Conservation (phyloP, 1,140 invertebrate species). For the Meloidogyne exigua region DNA sequence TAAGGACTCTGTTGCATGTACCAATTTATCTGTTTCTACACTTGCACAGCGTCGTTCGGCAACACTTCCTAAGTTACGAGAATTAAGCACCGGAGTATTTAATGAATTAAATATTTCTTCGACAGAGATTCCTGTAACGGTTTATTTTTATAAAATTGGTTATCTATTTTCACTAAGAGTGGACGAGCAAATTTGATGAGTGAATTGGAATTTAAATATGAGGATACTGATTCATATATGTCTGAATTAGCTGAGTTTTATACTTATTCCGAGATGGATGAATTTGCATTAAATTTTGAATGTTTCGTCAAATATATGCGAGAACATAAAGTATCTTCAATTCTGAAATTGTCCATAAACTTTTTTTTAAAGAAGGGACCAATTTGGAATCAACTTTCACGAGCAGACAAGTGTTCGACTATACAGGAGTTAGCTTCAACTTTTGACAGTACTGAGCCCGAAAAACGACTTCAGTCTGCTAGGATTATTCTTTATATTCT, state of each 20-base stretch:
- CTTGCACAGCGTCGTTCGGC: constrained; percentile 59
- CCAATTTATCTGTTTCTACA: constrained; percentile 48
- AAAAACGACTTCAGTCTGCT: constrained; percentile 47
- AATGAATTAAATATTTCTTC: constrained; percentile 27
- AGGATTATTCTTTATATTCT: constrained; percentile 58
- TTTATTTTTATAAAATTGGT: constrained; percentile 19
- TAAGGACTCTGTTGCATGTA: background rate
- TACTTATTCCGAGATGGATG: constrained; percentile 61
- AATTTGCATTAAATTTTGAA: constrained; percentile 49
- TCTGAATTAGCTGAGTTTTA: constrained; percentile 60
- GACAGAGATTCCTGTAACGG: background rate
- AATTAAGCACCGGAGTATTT: constrained; percentile 32
- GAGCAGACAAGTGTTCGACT: constrained; percentile 31
- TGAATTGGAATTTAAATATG: constrained; percentile 57
- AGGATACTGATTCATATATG: constrained; percentile 47
- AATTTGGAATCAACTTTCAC: constrained; percentile 30
- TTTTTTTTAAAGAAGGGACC: constrained; percentile 6
- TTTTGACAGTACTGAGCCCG: constrained; percentile 49
- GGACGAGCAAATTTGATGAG: constrained; percentile 39
- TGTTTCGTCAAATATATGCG: constrained; percentile 47
- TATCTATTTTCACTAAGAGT: constrained; percentile 27
- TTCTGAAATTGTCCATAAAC: background rate
- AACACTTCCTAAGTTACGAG: constrained; percentile 53
- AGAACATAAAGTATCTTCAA: constrained; percentile 39
- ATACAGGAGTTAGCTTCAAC: constrained; percentile 42